These are phyloP conservation scores for Leucoptera coffeella DNA, from an alignment of 2,888 invertebrate species.

Conservation along the genomic window DNA sequence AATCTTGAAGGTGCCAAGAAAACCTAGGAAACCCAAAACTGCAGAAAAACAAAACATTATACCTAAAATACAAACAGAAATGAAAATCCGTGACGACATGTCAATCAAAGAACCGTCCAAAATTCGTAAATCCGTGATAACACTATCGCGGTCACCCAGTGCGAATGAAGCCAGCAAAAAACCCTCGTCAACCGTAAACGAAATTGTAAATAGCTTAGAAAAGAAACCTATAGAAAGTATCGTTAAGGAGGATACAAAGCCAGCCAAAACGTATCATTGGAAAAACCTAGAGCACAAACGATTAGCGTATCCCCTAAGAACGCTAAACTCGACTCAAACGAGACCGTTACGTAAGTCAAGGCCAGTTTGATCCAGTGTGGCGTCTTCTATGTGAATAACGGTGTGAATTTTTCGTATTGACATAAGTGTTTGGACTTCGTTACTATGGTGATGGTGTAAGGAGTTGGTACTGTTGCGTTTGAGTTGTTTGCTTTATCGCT, in stretches of 20 bases:
- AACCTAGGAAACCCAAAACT: constrained; percentile 27
- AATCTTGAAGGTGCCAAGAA: constrained; percentile 31
- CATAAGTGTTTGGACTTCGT: constrained; percentile 16
- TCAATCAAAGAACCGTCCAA: constrained; percentile 16
- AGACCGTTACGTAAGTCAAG: constrained; percentile 36
- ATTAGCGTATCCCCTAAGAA: constrained; percentile 34
- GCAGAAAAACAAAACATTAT: constrained; percentile 6
- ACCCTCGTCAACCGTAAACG: constrained; percentile 12
- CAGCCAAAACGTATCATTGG: constrained; percentile 33
- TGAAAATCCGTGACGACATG: constrained; percentile 4
- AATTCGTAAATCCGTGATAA: constrained; percentile 30
- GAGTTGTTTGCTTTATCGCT: neutral
- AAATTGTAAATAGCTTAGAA: constrained; percentile 20
- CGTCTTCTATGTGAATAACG: constrained; percentile 17
- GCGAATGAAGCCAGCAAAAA: constrained; percentile 20
- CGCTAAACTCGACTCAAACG: constrained; percentile 29
- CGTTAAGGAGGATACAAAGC: constrained; percentile 9
- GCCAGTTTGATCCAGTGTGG: constrained; percentile 17
- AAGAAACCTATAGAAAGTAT: constrained; percentile 12
- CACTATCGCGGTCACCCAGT: constrained; percentile 29
- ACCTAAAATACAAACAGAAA: neutral
- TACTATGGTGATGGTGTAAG: neutral
- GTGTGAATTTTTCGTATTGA: constrained; percentile 3
- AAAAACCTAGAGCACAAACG: constrained; percentile 41
- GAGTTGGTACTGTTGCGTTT: neutral